Conservation (phyloP, 2,113 vertebrate genomes). For the Rhabdornis inornatus region DNA sequence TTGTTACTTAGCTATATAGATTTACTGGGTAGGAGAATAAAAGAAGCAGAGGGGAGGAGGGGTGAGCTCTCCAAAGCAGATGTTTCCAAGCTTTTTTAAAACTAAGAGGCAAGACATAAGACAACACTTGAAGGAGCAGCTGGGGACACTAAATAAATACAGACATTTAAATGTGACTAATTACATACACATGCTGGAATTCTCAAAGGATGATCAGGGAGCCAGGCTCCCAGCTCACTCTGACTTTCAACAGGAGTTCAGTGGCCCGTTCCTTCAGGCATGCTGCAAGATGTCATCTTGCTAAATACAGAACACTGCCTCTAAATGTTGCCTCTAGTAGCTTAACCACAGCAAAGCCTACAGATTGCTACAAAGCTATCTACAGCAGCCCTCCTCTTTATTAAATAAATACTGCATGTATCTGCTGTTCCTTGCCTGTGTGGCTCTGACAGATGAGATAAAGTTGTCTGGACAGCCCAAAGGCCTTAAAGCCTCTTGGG, state of each 20-base stretch:
- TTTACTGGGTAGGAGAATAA: neutral
- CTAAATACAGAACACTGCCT: slow-evolving; percentile 59
- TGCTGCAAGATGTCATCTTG: slow-evolving; percentile 57
- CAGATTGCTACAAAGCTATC: neutral
- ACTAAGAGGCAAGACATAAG: slow-evolving; percentile 23
- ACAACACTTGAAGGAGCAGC: slow-evolving; percentile 51
- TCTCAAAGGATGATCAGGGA: slow-evolving; percentile 49
- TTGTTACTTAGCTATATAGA: neutral
- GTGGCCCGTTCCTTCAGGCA: slow-evolving; percentile 34
- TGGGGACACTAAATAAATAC: slow-evolving; percentile 52
- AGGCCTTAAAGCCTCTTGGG: neutral
- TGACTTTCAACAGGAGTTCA: slow-evolving; percentile 48
- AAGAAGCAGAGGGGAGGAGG: neutral
- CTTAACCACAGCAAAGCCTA: neutral
- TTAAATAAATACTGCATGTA: neutral
- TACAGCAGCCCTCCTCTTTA: neutral
- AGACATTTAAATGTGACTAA: slow-evolving; percentile 62
- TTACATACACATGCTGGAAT: slow-evolving; percentile 63
- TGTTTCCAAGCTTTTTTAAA: slow-evolving; percentile 48
- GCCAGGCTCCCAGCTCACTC: slow-evolving; percentile 20
- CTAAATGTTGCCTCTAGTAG: slow-evolving; percentile 14
- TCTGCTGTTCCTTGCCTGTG: neutral
- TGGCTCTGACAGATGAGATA: neutral
- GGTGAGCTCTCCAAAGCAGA: slow-evolving; percentile 8
- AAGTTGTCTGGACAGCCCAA: neutral